Conservation (phyloP, 2,888 invertebrate genomes). For the Mesorhabditis spiculigera region DNA sequence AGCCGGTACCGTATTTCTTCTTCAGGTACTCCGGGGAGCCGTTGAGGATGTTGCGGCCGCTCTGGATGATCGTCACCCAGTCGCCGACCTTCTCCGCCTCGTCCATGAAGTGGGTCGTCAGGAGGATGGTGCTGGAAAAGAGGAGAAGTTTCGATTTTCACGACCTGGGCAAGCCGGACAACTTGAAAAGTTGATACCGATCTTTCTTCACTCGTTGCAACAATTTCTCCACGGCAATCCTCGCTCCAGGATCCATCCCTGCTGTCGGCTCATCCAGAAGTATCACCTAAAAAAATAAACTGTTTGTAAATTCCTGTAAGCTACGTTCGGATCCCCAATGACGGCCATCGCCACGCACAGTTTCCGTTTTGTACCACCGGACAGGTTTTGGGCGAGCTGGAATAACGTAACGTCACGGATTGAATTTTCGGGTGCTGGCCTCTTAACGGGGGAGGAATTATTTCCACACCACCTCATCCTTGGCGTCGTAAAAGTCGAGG, state of each 20-base stretch:
- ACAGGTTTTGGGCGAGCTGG: conserved; percentile 29
- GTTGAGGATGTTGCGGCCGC: conserved; percentile 41
- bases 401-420: conserved; percentile 9
- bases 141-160: no score
- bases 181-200: no score
- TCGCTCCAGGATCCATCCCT: no score
- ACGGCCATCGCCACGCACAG: conserved; percentile 47
- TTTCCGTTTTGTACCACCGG: conserved; percentile 49
- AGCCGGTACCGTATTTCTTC: conserved; percentile 43
- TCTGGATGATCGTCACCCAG: conserved; percentile 47
- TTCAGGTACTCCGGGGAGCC: conserved; percentile 46
- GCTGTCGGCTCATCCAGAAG: background rate
- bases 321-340: conserved; percentile 32
- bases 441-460: no score
- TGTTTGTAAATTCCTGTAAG: conserved; percentile 42
- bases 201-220: no score
- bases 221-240: no score
- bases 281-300: conserved; percentile 27
- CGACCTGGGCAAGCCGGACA: no score
- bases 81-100: conserved; percentile 54
- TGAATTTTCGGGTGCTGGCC: no score
- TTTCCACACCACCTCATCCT: background rate
- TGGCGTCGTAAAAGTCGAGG: background rate
- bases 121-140: conserved; percentile 13
- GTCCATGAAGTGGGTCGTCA: conserved; percentile 56